Percentiles rank a stretch among this genome's conserved stretches.
Evolutionary conservation across 2,113 vertebrate species (phyloP).

Genomic region (Crotalus helleri): DNA sequence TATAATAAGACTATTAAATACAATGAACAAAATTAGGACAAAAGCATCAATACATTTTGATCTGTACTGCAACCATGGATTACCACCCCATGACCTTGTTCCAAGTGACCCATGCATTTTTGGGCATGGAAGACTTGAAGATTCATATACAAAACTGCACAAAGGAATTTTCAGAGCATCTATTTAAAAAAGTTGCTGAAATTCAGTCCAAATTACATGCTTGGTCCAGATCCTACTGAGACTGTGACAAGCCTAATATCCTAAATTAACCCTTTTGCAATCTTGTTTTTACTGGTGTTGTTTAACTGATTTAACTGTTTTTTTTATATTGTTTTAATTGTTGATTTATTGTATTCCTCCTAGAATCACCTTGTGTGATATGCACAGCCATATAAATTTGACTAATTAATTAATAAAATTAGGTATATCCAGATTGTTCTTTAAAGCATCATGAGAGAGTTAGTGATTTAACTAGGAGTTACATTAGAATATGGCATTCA

Average conservation of each 20-base stretch:
- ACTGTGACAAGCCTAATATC: neutral
- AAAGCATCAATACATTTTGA: neutral
- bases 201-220: neutral
- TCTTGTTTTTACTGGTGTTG: neutral
- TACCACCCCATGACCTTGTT: neutral
- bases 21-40: neutral
- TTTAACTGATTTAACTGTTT: neutral
- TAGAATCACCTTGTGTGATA: neutral
- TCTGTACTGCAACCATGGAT: neutral
- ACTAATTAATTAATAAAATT: neutral
- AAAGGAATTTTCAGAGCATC: neutral
- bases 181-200: neutral
- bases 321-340: neutral
- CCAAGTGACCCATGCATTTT: neutral
- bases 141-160: neutral
- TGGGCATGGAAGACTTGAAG: neutral
- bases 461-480: constrained; percentile 13
- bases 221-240: neutral
- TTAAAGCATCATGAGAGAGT: neutral
- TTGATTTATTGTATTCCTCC: neutral
- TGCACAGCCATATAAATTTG: neutral
- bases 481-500: neutral
- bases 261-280: neutral
- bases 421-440: neutral
- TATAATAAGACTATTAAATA: neutral